These are phyloP conservation scores for Aegypius monachus DNA, from an alignment of 2,113 vertebrate genomes.

Conservation along the genomic window DNA sequence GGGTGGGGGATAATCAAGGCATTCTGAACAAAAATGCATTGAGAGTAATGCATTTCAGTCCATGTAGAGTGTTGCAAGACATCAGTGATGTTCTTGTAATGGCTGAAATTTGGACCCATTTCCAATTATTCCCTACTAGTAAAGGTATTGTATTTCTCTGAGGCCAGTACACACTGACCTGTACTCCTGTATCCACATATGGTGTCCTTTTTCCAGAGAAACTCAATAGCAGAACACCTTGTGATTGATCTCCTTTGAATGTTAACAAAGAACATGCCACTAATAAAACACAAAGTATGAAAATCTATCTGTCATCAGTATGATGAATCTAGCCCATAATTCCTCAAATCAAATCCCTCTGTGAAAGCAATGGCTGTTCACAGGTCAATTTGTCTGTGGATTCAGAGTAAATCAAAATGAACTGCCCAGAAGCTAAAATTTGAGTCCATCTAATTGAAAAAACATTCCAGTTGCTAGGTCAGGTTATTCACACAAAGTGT, in stretches of 20 bases:
- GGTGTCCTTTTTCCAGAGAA: background rate
- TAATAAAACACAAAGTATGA: conserved; percentile 53
- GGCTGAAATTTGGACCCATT: background rate
- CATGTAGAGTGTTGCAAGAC: background rate
- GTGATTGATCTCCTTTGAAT: conserved; percentile 37
- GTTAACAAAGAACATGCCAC: conserved; percentile 41
- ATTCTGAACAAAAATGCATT: background rate
- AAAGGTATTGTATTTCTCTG: background rate
- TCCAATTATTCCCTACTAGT: background rate
- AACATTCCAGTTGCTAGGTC: background rate
- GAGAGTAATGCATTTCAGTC: background rate
- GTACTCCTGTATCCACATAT: background rate
- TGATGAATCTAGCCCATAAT: conserved; percentile 49
- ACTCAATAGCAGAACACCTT: background rate
- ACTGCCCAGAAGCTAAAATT: conserved; percentile 43
- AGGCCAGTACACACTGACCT: background rate
- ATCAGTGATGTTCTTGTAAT: background rate
- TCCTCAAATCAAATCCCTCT: conserved; percentile 57
- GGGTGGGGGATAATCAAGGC: background rate
- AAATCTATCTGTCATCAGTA: conserved; percentile 33
- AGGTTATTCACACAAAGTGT: background rate
- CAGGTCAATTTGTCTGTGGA: conserved; percentile 41
- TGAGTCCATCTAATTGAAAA: conserved; percentile 17
- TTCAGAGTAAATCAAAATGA: conserved; percentile 55
- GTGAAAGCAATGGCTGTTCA: conserved; percentile 33